Base-by-base conservation (phyloP, 2,797 vertebrate species). In the Pangasius larnaudii region DNA sequence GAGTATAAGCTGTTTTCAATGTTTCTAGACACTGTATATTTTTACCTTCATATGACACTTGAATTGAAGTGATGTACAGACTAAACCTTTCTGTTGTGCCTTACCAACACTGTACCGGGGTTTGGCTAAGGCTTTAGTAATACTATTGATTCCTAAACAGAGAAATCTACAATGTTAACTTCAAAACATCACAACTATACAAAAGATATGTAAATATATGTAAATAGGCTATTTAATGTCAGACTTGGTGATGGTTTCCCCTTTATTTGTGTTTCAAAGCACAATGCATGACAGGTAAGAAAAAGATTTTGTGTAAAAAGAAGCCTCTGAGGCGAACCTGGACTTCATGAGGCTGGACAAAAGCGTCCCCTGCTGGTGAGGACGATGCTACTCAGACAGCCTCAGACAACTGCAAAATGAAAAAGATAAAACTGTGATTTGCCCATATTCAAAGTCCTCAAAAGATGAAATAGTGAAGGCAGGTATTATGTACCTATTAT, bases 341-440 rank as follows among this genome's bases (percentile, higher is more conserved):
- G 13, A 18, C 19, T 78, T 46, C 49, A 58, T 85, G 80, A 71
- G 22, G 0, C 22, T 88, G 84, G 61, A 86, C 84, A 81, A 80
- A 81, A 81, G 88, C 74, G 67, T 9, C 67, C 88, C 33, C 88
- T 88, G 77, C 77, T 88, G 88, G 88, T 71, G n/a, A 69, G 8
- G 10, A 46, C 24, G 65, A 65, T 3, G 16, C 42, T 24, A n/a
- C 33, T 39, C 1, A 3, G 36, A 42, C 22, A 42, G 16, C 11
- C 24, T 49, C 39, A 75, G 16, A 22, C 14, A 42, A 9, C 24
- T n/a, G 5, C 5, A n/a, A 49, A 46, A 46, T 46, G 11, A 46
- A 74, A 74, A 30, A 2, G 11, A n/a, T 63, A 5, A 16, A 30
- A 33, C 3, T 33, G 4, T 61, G 10, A 59, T 59, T 59, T 24